phyloP scores from a whole-genome alignment of 2,113 vertebrate species.

The Cryptomyrus ogoouensis region DNA sequence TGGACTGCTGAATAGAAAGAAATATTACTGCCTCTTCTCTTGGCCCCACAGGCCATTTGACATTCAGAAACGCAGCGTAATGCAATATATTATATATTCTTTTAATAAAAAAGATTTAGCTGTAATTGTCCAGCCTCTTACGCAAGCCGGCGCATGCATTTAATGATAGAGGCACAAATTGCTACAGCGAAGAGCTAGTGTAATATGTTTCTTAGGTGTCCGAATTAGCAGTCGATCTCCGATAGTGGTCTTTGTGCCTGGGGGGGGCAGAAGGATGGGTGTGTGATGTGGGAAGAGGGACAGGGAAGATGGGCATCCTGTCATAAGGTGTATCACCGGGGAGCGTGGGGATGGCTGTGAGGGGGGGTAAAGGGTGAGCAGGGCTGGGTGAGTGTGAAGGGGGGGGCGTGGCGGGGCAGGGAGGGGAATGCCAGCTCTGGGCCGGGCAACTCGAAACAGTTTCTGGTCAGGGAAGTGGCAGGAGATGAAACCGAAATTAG shows the following conservation, averaged over 20 bases:
- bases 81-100: background rate
- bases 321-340: conserved; percentile 24
- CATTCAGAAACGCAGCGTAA: background rate
- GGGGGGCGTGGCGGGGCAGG: conserved; percentile 27
- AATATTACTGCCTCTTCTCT: background rate
- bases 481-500: conserved; percentile 58
- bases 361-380: conserved; percentile 5
- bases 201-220: conserved; percentile 1
- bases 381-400: conserved; percentile 32
- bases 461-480: conserved; percentile 62
- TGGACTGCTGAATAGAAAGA: background rate
- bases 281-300: conserved; percentile 31
- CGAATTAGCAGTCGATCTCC: conserved; percentile 6
- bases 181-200: background rate
- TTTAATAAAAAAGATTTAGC: background rate
- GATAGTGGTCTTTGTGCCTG: background rate
- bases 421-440: conserved; percentile 53
- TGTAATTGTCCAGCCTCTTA: background rate
- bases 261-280: background rate
- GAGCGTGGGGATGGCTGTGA: background rate
- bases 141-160: background rate
- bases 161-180: background rate
- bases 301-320: conserved; percentile 37
- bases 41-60: background rate
- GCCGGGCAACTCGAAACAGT: conserved; percentile 54